phyloP scores from a whole-genome alignment of 2,113 vertebrate genomes.

The Brienomyrus brachyistius region DNA sequence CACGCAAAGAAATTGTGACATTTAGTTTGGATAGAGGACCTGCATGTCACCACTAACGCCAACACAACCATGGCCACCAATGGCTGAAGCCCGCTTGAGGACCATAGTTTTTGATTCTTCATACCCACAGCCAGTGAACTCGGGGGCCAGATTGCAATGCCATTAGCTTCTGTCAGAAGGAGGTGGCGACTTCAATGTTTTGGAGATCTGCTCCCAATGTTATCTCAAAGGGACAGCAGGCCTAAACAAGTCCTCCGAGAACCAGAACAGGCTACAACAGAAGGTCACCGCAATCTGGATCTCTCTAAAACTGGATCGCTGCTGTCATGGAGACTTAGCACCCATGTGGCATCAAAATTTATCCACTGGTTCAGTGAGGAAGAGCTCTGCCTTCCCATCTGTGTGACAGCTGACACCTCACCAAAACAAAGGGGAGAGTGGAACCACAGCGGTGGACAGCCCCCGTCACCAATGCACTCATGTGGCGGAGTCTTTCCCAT shows the following conservation, averaged over 20 bases:
- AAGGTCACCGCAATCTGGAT: not conserved
- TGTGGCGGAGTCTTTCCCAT: conserved; percentile 23
- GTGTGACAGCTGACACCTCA: not conserved
- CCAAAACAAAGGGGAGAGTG: not conserved
- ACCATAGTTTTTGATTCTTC: not conserved
- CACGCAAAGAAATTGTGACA: not conserved
- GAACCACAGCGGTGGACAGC: conserved; percentile 13
- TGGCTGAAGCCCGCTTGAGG: not conserved
- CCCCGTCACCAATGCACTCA: conserved; percentile 5
- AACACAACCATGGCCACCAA: not conserved
- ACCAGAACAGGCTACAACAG: not conserved
- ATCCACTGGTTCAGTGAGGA: not conserved
- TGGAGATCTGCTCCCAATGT: not conserved
- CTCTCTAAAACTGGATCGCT: not conserved
- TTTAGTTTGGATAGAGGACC: not conserved
- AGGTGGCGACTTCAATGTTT: not conserved
- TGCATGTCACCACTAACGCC: not conserved
- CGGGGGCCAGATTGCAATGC: not conserved
- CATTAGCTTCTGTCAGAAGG: not conserved
- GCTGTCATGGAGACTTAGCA: not conserved
- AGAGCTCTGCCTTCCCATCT: not conserved
- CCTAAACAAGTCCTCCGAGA: not conserved
- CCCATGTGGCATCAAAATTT: not conserved
- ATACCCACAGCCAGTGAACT: not conserved
- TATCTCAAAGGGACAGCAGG: not conserved